Evolutionary conservation across 2,888 invertebrate species (phyloP).

Genomic region (Sarcophaga subvicina): DNA sequence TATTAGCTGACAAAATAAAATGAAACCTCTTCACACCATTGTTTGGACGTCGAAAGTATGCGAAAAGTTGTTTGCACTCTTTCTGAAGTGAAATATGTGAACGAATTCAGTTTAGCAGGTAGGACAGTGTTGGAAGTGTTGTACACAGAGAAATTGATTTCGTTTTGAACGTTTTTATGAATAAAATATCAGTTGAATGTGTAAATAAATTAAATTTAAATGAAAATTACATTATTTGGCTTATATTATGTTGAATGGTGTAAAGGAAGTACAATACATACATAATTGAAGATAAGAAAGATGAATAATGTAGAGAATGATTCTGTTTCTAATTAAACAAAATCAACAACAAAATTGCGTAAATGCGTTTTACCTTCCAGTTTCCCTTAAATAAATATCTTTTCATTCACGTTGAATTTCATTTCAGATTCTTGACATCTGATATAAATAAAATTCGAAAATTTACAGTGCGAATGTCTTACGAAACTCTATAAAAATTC

Average conservation of each 20-base stretch:
- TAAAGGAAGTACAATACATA: too few species aligned
- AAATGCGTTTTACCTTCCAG: too few species aligned
- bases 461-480: neutral
- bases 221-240: slow-evolving; percentile 22
- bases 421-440: neutral
- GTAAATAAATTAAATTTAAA: slow-evolving; percentile 30
- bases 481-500: neutral
- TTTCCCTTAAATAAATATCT: neutral
- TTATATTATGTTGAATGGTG: neutral
- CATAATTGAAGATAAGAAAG: too few species aligned
- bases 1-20: slow-evolving; percentile 60
- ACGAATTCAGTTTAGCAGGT: neutral
- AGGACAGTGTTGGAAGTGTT: neutral
- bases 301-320: too few species aligned
- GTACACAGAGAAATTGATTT: slow-evolving; percentile 15
- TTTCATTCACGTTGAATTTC: neutral
- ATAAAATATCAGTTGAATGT: slow-evolving; percentile 1
- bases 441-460: neutral
- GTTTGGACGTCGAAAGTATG: slow-evolving; percentile 40
- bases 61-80: too few species aligned
- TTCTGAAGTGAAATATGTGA: neutral
- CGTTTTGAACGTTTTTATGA: neutral
- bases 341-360: too few species aligned
- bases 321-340: too few species aligned
- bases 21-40: slow-evolving; percentile 64